Percentiles rank a stretch among this genome's conserved stretches.
Evolutionary conservation across 1,140 invertebrate species (phyloP).

Genomic region (Mactra quadrangularis): DNA sequence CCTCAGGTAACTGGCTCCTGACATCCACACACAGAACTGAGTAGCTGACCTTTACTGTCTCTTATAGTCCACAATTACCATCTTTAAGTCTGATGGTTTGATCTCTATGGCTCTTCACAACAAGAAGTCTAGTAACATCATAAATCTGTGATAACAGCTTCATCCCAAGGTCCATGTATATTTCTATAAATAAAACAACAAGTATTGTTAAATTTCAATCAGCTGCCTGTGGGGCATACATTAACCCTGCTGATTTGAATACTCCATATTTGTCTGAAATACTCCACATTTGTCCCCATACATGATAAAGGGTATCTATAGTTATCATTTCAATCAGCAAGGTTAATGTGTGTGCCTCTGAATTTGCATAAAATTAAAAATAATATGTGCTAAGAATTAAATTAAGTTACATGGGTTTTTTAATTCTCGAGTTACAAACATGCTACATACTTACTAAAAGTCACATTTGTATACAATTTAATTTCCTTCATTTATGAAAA

Average conservation of each 20-base stretch:
- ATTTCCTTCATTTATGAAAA: too few species aligned
- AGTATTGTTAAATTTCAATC: conserved; percentile 14
- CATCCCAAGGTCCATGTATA: conserved; percentile 98
- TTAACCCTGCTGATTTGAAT: too few species aligned
- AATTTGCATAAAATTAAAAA: background rate
- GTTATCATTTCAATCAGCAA: background rate
- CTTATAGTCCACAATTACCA: too few species aligned
- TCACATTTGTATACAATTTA: background rate
- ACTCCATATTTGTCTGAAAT: background rate
- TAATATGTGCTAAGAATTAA: background rate
- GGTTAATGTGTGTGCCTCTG: background rate
- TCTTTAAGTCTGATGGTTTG: too few species aligned
- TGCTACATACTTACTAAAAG: background rate
- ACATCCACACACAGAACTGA: too few species aligned
- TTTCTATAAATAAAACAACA: conserved; percentile 85
- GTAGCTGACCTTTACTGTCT: too few species aligned
- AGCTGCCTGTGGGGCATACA: too few species aligned
- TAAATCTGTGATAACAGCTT: conserved; percentile 86
- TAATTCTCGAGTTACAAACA: background rate
- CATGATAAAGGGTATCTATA: background rate
- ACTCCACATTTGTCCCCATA: background rate
- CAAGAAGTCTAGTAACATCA: too few species aligned
- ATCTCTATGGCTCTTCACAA: too few species aligned
- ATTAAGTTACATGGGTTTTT: background rate
- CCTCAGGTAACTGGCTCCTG: too few species aligned